Evolutionary conservation across 2,888 invertebrate species (phyloP).

Genomic region (Callinectes sapidus): DNA sequence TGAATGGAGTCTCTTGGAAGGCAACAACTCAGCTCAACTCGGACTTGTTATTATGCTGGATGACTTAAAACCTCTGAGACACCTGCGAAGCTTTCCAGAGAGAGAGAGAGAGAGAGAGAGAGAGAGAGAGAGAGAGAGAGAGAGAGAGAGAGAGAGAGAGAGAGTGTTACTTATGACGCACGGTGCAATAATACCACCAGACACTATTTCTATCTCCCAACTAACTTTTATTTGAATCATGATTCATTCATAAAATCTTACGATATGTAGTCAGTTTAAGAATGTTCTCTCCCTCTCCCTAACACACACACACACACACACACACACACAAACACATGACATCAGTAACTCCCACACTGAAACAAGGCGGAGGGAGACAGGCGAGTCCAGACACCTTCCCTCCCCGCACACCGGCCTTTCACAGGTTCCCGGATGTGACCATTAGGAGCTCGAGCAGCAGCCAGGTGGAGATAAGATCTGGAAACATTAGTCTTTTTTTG

Average conservation of each 20-base stretch:
- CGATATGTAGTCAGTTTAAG: background rate
- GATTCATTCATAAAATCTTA: background rate
- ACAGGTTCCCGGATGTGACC: slow-evolving; percentile 30
- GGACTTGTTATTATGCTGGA: too few relatives aligned
- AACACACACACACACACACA: background rate
- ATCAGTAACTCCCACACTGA: background rate
- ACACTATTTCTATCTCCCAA: background rate
- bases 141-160: too few relatives aligned
- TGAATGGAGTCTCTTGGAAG: too few relatives aligned
- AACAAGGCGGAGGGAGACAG: background rate
- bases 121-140: too few relatives aligned
- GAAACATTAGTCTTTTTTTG: slow-evolving; percentile 33
- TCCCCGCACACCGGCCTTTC: background rate
- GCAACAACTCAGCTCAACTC: too few relatives aligned
- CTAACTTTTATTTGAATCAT: background rate
- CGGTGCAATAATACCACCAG: background rate
- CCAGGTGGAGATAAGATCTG: slow-evolving; percentile 12
- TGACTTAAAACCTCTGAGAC: too few relatives aligned
- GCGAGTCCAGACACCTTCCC: background rate
- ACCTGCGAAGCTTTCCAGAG: too few relatives aligned
- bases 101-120: too few relatives aligned
- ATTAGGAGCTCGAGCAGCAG: background rate
- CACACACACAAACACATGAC: slow-evolving; percentile 7
- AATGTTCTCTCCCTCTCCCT: background rate
- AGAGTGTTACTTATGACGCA: background rate